Percentiles rank a stretch among this genome's conserved stretches.
These are phyloP conservation scores for Cariama cristata DNA, from an alignment of 2,113 vertebrate genomes.

Conservation along the genomic window DNA sequence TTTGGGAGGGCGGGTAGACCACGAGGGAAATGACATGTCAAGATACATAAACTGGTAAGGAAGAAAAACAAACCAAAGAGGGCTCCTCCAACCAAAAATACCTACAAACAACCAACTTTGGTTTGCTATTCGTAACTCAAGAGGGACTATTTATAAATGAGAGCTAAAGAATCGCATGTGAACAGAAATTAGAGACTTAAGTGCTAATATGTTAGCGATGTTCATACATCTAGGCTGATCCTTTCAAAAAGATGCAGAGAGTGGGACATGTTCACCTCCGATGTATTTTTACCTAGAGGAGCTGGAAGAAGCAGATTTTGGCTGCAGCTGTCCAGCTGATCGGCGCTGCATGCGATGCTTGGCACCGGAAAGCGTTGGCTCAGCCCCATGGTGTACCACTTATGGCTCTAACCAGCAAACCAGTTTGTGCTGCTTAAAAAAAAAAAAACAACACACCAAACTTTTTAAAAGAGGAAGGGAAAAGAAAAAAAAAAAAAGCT, in stretches of 20 bases:
- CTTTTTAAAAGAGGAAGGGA: too few species aligned
- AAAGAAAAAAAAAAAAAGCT: background rate
- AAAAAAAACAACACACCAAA: too few species aligned
- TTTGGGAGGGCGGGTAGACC: background rate
- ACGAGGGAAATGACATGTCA: slow-evolving; percentile 8
- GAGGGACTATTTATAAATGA: slow-evolving; percentile 23
- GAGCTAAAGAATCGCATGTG: background rate
- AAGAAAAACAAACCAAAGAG: background rate
- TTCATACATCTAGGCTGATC: background rate
- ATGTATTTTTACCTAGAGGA: background rate
- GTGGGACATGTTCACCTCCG: fast-evolving
- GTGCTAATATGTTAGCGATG: background rate
- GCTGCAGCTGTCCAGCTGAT: background rate
- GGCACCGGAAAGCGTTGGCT: background rate
- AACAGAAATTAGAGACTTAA: slow-evolving; percentile 22
- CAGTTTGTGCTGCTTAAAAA: background rate
- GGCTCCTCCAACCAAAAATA: slow-evolving; percentile 1
- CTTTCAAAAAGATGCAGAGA: background rate
- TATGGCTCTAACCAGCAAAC: background rate
- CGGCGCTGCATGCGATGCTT: background rate
- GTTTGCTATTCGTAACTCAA: background rate
- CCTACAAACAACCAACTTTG: background rate
- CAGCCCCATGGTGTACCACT: background rate
- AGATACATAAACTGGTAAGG: slow-evolving; percentile 6
- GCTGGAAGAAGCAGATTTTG: background rate